A percentile compares a stretch with the other conserved stretches of the same genome.
Evolutionary conservation across 1,140 invertebrate species (phyloP).

Genomic region (Leptonema lineaticorne): DNA sequence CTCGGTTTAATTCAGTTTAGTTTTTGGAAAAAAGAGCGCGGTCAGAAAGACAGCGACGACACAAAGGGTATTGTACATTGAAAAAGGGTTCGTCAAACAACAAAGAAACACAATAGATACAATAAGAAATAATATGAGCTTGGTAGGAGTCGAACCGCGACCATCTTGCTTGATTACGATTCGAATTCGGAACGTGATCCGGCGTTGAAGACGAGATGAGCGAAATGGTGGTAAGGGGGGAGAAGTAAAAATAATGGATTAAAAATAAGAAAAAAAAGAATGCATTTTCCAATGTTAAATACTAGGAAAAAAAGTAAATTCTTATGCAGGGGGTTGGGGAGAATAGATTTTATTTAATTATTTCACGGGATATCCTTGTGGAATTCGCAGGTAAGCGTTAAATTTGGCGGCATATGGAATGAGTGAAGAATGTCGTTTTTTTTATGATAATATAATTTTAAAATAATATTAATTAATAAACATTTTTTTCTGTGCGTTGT

Average conservation of each 20-base stretch:
- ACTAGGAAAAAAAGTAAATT: too few relatives aligned
- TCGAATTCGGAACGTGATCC: conserved; percentile 42
- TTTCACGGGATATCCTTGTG: not conserved
- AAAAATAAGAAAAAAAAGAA: too few relatives aligned
- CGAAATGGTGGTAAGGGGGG: too few relatives aligned
- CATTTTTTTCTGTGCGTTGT: too few relatives aligned
- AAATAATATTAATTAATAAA: too few relatives aligned
- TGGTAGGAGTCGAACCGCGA: conserved; percentile 11
- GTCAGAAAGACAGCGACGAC: conserved; percentile 8
- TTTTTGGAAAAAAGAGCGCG: conserved; percentile 7
- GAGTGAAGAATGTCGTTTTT: not conserved
- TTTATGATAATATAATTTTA: too few relatives aligned
- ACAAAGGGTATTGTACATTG: conserved; percentile 36
- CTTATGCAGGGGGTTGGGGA: too few relatives aligned
- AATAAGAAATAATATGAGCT: conserved; percentile 41
- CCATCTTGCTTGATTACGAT: conserved; percentile 43
- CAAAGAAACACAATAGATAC: conserved; percentile 38
- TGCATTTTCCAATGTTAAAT: too few relatives aligned
- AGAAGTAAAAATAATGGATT: too few relatives aligned
- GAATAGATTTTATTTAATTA: conserved; percentile 10
- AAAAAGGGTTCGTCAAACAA: conserved; percentile 38
- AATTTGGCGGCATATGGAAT: conserved; percentile 1
- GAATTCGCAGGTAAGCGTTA: conserved; percentile 9
- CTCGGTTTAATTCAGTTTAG: conserved; percentile 6
- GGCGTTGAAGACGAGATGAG: conserved; percentile 37